Evolutionary conservation across 2,888 invertebrate species (phyloP).

Genomic region (Patella depressa): DNA sequence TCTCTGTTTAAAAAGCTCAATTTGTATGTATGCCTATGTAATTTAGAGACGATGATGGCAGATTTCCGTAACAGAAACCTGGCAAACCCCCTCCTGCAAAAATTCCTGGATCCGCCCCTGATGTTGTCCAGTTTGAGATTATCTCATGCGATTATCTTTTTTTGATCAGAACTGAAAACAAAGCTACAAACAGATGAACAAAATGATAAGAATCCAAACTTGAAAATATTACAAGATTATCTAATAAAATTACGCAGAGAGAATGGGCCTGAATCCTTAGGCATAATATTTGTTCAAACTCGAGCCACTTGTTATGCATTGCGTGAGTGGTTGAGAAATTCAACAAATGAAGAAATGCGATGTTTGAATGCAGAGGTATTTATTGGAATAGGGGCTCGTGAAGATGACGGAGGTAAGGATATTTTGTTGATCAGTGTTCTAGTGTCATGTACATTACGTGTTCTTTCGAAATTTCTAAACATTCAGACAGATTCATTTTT

Average conservation of each 20-base stretch:
- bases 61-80: no score
- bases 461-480: no score
- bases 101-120: no score
- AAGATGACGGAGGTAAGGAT: conserved; percentile 37
- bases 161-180: conserved; percentile 35
- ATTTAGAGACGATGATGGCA: no score
- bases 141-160: background rate
- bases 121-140: no score
- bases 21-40: no score
- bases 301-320: conserved; percentile 49
- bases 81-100: no score
- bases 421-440: no score
- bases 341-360: conserved; percentile 25
- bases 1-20: no score
- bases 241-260: conserved; percentile 34
- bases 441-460: no score
- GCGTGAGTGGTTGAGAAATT: conserved; percentile 38
- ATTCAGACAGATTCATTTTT: no score
- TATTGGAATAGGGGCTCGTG: conserved; percentile 37
- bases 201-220: conserved; percentile 46
- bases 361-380: conserved; percentile 35
- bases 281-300: conserved; percentile 53
- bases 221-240: conserved; percentile 36
- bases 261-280: conserved; percentile 39
- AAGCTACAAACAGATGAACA: conserved; percentile 23